Evolutionary conservation across 2,113 vertebrate genomes (phyloP), one percentile per base, ranked within the genome.

Genomic region (Paraplagusia blochii): DNA sequence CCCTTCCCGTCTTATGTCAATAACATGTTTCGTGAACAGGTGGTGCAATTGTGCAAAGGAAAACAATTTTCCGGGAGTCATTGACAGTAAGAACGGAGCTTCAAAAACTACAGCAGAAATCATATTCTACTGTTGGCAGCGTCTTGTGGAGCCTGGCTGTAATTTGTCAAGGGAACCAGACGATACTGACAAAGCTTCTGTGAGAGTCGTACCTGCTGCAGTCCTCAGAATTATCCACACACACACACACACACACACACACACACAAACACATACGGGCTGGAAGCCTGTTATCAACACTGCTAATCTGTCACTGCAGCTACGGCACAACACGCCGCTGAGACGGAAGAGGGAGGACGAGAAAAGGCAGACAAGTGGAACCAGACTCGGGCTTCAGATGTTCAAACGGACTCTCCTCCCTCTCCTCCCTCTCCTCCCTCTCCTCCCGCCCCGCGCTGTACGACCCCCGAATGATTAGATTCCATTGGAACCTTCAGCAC

Each of bases 171-270:
- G 17, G 45, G 4, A 10, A 53, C 49, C 8, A 42, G 15, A 53
- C 29, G 18, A 53, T 29, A 3, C 13, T 40, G 35, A 49, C 13
- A 62, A 49, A 50, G 8, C 39, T 12, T 56, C 16, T 54, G 1
- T 9, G 55, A 59, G 39, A 49, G 15, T n/a, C 9, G 13, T 40
- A 46, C 18, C 58, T 59, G 9, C 8, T 29, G 38, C 46, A 29
- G 48, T 57, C 39, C 13, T 9, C 18, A 54, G 42, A 58, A 45
- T 48, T 35, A 60, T 36, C 38, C 13, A 36, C 40, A 58, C 50
- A 69, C 45, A 60, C 33, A n/a, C n/a, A n/a, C n/a, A n/a, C n/a
- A n/a, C n/a, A n/a, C n/a, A n/a, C n/a, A n/a, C n/a, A n/a, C n/a
- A n/a, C n/a, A n/a, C n/a, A n/a, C n/a, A n/a, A n/a, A n/a, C n/a